Conservation (phyloP, 2,113 vertebrate species). For the Oceanodroma tethys region DNA sequence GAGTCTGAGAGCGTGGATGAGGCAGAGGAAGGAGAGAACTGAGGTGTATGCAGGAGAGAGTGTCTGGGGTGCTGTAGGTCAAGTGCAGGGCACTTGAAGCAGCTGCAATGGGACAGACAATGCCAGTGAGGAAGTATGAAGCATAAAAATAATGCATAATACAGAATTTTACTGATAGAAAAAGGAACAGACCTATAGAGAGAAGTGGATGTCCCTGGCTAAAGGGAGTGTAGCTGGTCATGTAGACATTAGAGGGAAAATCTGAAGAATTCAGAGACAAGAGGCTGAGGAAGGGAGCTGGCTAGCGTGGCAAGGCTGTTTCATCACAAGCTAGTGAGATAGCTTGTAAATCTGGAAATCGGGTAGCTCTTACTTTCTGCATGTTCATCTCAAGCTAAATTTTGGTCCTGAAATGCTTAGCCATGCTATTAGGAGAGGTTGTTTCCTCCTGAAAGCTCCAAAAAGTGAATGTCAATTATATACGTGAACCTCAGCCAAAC, state of each 20-base stretch:
- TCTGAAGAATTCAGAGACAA: background rate
- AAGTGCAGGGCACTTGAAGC: background rate
- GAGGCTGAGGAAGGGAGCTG: background rate
- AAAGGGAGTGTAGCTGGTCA: background rate
- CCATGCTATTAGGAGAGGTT: background rate
- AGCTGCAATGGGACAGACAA: background rate
- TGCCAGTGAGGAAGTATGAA: background rate
- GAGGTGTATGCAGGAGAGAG: background rate
- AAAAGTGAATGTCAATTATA: background rate
- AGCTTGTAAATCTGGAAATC: background rate
- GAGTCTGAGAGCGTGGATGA: background rate
- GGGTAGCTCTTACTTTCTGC: background rate
- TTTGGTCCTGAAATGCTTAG: background rate
- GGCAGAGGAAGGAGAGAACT: background rate
- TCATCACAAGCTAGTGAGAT: background rate
- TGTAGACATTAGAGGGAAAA: background rate
- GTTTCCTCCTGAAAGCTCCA: background rate
- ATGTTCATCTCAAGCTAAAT: background rate
- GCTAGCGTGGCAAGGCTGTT: background rate
- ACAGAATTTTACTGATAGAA: background rate
- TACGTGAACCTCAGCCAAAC: background rate
- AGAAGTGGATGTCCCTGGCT: background rate
- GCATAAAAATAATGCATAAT: background rate
- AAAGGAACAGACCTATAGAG: background rate
- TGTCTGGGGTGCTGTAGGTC: background rate